Conservation (phyloP, 2,113 vertebrate species). For the Platichthys stellatus region DNA sequence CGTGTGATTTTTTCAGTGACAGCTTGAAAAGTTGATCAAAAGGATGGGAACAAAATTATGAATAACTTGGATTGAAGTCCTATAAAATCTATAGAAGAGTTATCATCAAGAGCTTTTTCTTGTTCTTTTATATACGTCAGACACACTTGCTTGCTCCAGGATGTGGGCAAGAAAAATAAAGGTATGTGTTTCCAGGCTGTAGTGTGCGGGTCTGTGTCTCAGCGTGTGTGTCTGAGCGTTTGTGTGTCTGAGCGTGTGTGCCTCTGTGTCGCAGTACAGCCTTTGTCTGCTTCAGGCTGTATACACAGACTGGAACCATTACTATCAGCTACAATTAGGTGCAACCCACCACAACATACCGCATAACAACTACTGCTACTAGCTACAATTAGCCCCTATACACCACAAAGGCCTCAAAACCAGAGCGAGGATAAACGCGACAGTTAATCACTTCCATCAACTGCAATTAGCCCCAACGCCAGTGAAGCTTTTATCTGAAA, state of each 20-base stretch:
- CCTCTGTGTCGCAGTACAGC: slow-evolving; percentile 42
- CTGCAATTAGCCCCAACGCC: slow-evolving; percentile 61
- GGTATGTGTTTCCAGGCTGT: slow-evolving; percentile 15
- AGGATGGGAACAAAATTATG: slow-evolving; percentile 3
- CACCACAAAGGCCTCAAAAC: slow-evolving; percentile 63
- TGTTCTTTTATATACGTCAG: neutral
- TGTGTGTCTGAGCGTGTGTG: slow-evolving; percentile 14
- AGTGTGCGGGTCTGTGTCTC: neutral
- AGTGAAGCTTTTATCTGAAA: slow-evolving; percentile 60
- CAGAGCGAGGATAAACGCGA: slow-evolving; percentile 59
- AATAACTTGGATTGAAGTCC: neutral
- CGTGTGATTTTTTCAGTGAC: neutral
- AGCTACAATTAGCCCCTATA: slow-evolving; percentile 74
- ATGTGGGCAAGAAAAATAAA: slow-evolving; percentile 11
- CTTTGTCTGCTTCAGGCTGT: slow-evolving; percentile 71
- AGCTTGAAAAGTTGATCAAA: slow-evolving; percentile 23
- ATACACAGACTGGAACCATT: slow-evolving; percentile 80
- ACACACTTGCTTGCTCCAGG: neutral
- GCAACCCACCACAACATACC: slow-evolving; percentile 72
- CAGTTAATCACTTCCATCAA: slow-evolving; percentile 75
- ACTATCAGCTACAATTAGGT: slow-evolving; percentile 81
- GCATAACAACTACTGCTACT: slow-evolving; percentile 78
- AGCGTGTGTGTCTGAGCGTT: too few species aligned
- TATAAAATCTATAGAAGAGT: slow-evolving; percentile 15
- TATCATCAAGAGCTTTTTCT: neutral